Conservation (phyloP, 2,797 vertebrate species). For the Sphenodon punctatus region DNA sequence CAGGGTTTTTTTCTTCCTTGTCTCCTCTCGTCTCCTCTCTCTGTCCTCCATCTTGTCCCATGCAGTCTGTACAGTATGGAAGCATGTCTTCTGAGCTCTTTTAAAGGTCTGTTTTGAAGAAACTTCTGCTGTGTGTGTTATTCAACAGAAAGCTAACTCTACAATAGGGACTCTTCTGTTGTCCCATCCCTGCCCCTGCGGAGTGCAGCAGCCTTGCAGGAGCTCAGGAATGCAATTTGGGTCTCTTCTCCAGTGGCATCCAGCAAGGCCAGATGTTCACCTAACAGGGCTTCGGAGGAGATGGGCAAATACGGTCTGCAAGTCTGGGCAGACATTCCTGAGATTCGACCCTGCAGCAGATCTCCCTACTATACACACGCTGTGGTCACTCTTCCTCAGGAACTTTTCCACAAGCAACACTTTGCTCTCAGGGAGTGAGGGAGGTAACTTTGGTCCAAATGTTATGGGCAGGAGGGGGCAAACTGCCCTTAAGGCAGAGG, state of each 20-base stretch:
- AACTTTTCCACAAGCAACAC: background rate
- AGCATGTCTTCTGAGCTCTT: too few species aligned
- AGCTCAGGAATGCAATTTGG: background rate
- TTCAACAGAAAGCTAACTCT: too few species aligned
- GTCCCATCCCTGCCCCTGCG: background rate
- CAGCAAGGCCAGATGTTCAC: background rate
- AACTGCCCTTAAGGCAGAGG: too few species aligned
- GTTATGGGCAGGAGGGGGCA: too few species aligned
- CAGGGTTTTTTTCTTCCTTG: too few species aligned
- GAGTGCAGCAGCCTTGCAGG: background rate
- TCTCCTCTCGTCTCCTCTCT: too few species aligned
- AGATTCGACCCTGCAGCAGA: rapidly evolving
- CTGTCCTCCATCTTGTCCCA: too few species aligned
- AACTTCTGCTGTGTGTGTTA: too few species aligned
- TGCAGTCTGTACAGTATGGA: too few species aligned
- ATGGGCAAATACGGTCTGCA: rapidly evolving
- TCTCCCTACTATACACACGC: background rate
- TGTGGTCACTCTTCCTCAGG: background rate
- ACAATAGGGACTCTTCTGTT: background rate
- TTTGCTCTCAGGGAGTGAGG: background rate
- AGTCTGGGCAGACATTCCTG: background rate
- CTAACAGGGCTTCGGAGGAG: background rate
- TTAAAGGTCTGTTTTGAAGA: too few species aligned
- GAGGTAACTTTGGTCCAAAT: too few species aligned
- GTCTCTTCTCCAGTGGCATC: background rate